These are phyloP conservation scores for Charaxes varanes DNA, from an alignment of 1,140 invertebrate genomes.

Conservation along the genomic window DNA sequence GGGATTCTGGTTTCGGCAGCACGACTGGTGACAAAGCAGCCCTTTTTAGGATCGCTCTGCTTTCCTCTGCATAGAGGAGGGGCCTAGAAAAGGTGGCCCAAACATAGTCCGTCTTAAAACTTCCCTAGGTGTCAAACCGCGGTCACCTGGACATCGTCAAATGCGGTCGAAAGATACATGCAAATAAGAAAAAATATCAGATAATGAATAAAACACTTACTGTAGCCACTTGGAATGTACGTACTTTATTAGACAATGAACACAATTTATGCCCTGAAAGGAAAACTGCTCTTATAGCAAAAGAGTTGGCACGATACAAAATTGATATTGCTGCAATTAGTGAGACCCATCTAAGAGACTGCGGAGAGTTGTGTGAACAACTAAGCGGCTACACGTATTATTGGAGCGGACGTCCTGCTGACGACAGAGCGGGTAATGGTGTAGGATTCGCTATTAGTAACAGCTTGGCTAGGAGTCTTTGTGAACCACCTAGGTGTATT, in stretches of 20 bases:
- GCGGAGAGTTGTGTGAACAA: conserved; percentile 17
- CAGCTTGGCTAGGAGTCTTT: conserved; percentile 1
- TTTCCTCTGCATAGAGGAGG: conserved; percentile 21
- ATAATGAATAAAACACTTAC: background rate
- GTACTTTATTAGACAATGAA: conserved; percentile 20
- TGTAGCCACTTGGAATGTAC: conserved; percentile 19
- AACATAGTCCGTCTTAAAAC: conserved; percentile 18
- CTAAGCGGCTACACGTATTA: conserved; percentile 21
- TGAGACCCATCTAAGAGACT: conserved; percentile 19
- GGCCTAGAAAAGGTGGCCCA: conserved; percentile 30
- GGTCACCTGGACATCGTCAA: conserved; percentile 11
- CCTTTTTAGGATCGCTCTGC: conserved; percentile 26
- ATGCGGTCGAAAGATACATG: conserved; percentile 21
- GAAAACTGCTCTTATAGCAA: conserved; percentile 23
- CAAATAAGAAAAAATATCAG: background rate
- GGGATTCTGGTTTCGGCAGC: conserved; percentile 14
- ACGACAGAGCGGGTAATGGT: conserved; percentile 13
- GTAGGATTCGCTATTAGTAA: conserved; percentile 23
- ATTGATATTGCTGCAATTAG: conserved; percentile 25
- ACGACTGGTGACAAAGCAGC: conserved; percentile 15
- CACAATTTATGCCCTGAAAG: conserved; percentile 18
- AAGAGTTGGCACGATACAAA: conserved; percentile 20
- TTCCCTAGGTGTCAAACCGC: conserved; percentile 15
- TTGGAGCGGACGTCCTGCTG: conserved; percentile 13
- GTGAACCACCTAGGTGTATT: conserved; percentile 13